Conservation (phyloP, 35 echinoderm and acorn worm species). For the Lytechinus variegatus region DNA sequence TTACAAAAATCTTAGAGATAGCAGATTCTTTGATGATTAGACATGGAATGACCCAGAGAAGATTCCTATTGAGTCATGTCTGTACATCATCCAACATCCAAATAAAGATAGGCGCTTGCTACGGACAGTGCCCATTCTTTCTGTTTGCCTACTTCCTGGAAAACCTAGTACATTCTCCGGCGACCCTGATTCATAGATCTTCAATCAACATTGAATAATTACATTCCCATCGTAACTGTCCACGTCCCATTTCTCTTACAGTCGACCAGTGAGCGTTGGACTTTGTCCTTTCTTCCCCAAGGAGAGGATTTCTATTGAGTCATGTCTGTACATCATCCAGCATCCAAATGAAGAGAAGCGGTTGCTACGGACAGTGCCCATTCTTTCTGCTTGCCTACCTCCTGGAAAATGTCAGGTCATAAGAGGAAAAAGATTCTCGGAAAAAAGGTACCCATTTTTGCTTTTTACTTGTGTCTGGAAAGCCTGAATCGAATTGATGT, state of each 20-base stretch:
- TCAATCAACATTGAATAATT: too few species aligned
- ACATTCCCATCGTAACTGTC: too few species aligned
- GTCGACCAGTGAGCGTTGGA: constrained; percentile 67
- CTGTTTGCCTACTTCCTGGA: constrained; percentile 49
- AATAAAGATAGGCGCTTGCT: constrained; percentile 60
- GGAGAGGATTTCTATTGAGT: constrained; percentile 29
- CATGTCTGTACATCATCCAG: constrained; percentile 72
- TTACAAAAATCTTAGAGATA: too few species aligned
- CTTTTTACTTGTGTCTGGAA: not conserved
- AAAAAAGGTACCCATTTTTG: constrained; percentile 43
- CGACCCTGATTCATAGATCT: too few species aligned
- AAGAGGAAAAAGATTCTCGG: constrained; percentile 61
- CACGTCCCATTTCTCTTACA: not conserved
- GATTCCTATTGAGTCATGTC: constrained; percentile 35
- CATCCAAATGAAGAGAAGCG: constrained; percentile 67
- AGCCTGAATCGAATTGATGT: too few species aligned
- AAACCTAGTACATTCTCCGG: not conserved
- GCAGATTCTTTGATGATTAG: too few species aligned
- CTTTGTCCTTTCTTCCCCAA: constrained; percentile 64
- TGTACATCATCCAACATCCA: constrained; percentile 77
- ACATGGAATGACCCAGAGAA: not conserved
- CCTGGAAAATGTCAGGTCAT: constrained; percentile 69
- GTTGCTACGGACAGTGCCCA: constrained; percentile 70
- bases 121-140: constrained; percentile 70
- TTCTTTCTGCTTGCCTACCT: constrained; percentile 59